phyloP scores from a whole-genome alignment of 2,888 invertebrate genomes.

The Invenusta paracnida region DNA sequence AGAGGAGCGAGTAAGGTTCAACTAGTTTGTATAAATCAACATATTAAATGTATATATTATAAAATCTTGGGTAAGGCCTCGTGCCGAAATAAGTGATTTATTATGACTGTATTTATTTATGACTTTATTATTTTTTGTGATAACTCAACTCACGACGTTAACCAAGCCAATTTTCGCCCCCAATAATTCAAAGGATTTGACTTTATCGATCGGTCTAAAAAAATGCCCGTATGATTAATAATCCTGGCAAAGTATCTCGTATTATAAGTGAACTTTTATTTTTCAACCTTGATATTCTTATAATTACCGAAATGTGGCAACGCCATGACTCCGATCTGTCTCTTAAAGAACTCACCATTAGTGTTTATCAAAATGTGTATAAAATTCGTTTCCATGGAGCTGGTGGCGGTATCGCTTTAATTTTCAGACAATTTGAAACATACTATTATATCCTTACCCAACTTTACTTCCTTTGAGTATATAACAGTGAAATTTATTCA shows the following conservation, averaged over 20 bases:
- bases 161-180: background rate
- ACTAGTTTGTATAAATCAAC: no score
- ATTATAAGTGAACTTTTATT: constrained; percentile 4
- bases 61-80: no score
- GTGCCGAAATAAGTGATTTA: no score
- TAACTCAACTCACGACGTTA: background rate
- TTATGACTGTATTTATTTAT: no score
- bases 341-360: constrained; percentile 22
- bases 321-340: constrained; percentile 13
- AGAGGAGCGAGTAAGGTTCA: no score
- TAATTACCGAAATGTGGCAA: constrained; percentile 21
- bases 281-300: background rate
- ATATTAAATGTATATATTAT: no score
- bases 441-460: background rate
- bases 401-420: constrained; percentile 18
- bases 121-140: background rate
- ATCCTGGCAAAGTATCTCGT: background rate
- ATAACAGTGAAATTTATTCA: constrained; percentile 17
- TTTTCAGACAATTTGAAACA: constrained; percentile 22
- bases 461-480: constrained; percentile 14
- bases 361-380: constrained; percentile 25
- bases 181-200: background rate
- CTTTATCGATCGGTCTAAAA: background rate
- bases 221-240: background rate
- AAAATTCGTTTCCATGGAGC: constrained; percentile 9